A percentile compares a stretch with the other conserved stretches of the same genome.
Conservation (phyloP, 2,113 vertebrate genomes). For the Colistium nudipinnis region DNA sequence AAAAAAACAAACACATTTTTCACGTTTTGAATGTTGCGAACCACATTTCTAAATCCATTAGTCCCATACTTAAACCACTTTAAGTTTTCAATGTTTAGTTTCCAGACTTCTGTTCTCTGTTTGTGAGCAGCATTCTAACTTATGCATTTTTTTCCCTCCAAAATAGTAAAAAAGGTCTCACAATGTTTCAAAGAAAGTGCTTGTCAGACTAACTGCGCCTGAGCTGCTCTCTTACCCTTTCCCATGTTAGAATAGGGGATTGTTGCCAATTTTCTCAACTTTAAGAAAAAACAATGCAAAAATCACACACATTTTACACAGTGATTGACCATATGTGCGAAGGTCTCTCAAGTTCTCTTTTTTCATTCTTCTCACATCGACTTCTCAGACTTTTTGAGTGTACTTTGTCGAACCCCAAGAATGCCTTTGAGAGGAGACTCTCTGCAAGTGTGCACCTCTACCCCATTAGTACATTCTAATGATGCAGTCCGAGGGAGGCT, state of each 20-base stretch:
- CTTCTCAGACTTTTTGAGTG: neutral
- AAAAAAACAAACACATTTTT: neutral
- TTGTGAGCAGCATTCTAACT: neutral
- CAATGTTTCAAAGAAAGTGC: neutral
- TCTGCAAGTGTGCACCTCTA: neutral
- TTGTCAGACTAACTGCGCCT: neutral
- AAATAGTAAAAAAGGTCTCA: conserved; percentile 1
- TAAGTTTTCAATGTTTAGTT: neutral
- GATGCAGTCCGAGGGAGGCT: conserved; percentile 1
- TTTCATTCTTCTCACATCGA: neutral
- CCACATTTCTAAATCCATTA: neutral
- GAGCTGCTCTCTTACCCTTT: neutral
- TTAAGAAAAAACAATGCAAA: neutral
- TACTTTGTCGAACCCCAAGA: neutral
- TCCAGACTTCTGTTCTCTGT: neutral
- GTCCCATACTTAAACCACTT: neutral
- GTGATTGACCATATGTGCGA: neutral
- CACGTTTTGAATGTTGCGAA: neutral
- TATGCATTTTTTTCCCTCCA: neutral
- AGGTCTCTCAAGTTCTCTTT: conserved; percentile 3
- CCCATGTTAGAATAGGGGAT: neutral
- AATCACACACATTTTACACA: neutral
- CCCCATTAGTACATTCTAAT: neutral
- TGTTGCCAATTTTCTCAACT: conserved; percentile 1
- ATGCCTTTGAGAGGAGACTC: neutral